These are phyloP conservation scores for Pipistrellus kuhlii DNA, from an alignment of 2,797 vertebrate species.

Conservation along the genomic window DNA sequence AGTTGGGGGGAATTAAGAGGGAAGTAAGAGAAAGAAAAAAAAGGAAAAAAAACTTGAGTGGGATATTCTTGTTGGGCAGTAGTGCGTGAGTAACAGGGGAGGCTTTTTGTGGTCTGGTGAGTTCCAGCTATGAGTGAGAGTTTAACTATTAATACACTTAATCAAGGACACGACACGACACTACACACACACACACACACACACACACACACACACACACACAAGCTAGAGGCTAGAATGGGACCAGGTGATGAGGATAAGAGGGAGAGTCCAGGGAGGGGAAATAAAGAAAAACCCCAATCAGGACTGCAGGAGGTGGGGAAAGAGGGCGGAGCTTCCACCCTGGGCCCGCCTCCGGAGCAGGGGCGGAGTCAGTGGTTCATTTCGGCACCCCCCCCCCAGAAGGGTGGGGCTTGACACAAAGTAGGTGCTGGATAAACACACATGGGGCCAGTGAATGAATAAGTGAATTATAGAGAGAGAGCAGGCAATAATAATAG, in stretches of 20 bases:
- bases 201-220: conserved; percentile 5
- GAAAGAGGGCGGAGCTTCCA: conserved; percentile 39
- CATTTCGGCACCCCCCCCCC: neutral
- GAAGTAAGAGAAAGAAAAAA: conserved; percentile 71
- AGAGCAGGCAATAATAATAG: conserved; percentile 3
- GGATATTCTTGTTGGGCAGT: conserved; percentile 91
- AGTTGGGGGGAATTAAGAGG: conserved; percentile 30
- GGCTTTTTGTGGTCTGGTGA: conserved; percentile 90
- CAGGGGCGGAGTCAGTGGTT: neutral
- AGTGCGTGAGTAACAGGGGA: conserved; percentile 89
- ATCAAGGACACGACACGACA: conserved; percentile 78
- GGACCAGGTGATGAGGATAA: neutral
- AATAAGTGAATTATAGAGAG: conserved; percentile 26
- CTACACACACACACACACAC: neutral
- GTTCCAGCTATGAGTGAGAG: conserved; percentile 90
- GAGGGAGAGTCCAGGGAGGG: neutral
- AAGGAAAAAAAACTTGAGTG: conserved; percentile 82
- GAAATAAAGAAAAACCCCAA: conserved; percentile 35
- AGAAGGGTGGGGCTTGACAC: conserved; percentile 29
- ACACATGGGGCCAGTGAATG: neutral
- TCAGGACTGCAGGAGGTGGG: conserved; percentile 23
- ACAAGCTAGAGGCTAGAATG: neutral
- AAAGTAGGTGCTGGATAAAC: conserved; percentile 54
- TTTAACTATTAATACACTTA: conserved; percentile 91
- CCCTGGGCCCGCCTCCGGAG: neutral